Evolutionary conservation across 2,797 vertebrate genomes (phyloP), one percentile per base, ranked within the genome.

Genomic region (Sitta carolinensis): DNA sequence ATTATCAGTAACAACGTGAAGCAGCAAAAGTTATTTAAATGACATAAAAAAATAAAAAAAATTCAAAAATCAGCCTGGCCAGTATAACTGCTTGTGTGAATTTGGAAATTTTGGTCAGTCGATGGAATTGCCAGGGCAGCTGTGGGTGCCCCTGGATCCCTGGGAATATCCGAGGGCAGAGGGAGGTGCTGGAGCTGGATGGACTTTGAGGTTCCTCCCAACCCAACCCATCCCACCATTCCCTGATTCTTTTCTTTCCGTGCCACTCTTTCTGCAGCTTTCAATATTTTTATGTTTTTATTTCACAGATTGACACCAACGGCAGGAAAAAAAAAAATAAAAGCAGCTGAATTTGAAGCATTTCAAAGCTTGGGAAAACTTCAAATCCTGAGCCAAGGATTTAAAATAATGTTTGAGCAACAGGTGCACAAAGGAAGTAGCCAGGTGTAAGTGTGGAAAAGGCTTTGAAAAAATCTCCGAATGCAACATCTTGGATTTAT

Each of bases 391-490:
- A 93, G 57, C 59, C 54, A 30, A 68, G 48, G 38, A 58, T 77
- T 83, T 47, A 23, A 75, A 88, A 69, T 76, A 47, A 52, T 25
- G 13, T 92, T 87, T 82, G 58, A 78, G n/a, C 30, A 86, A 51
- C 61, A 78, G 32, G 45, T 8, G 62, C 47, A 66, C 75, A 74
- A 81, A 84, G 52, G 79, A 91, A 16, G 22, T 10, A 55, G 61
- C 29, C 55, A 34, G 48, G 70, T 2, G 5, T 1, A 74, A 61
- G n/a, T 40, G 67, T 61, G 51, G 70, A 30, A 90, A 92, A 62
- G 26, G 45, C 29, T 38, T 67, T 7, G 16, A 83, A 69, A 79
- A 72, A 70, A 55, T 12, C 45, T 76, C 67, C 47, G 29, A 36
- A 73, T 20, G 32, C 55, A 62, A 4, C 42, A 82, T 13, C 23